Conservation (phyloP, 2,888 invertebrate species). For the Caenorhabditis becei region DNA sequence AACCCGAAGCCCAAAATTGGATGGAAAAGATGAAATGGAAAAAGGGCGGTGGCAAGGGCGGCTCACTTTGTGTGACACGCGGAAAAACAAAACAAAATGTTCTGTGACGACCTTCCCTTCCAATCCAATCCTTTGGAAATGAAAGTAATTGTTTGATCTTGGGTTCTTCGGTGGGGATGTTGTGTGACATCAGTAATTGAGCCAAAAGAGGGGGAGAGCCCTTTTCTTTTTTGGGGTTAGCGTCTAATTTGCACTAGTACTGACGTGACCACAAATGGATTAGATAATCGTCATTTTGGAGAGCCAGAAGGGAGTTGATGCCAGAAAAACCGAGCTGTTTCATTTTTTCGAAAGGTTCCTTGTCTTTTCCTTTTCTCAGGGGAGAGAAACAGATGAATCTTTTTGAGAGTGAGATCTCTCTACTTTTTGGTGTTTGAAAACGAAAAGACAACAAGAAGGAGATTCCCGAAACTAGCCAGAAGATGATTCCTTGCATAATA, state of each 20-base stretch:
- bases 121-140: background rate
- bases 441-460: background rate
- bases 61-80: background rate
- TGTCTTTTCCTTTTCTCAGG: background rate
- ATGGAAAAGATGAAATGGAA: conserved; percentile 11
- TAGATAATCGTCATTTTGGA: background rate
- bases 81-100: conserved; percentile 22
- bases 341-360: background rate
- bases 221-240: no score
- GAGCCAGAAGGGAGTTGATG: background rate
- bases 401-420: background rate
- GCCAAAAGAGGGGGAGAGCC: background rate
- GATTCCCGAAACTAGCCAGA: no score
- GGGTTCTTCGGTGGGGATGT: conserved; percentile 14
- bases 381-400: background rate
- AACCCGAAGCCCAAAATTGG: background rate
- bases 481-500: no score
- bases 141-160: conserved; percentile 57
- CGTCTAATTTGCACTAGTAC: background rate
- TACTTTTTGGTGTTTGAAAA: conserved; percentile 7
- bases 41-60: conserved; percentile 4
- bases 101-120: background rate
- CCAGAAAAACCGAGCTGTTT: background rate
- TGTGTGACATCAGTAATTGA: conserved; percentile 4
- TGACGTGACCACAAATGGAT: background rate